These are phyloP conservation scores for Elymnias hypermnestra DNA, from an alignment of 1,140 invertebrate genomes.

Conservation along the genomic window DNA sequence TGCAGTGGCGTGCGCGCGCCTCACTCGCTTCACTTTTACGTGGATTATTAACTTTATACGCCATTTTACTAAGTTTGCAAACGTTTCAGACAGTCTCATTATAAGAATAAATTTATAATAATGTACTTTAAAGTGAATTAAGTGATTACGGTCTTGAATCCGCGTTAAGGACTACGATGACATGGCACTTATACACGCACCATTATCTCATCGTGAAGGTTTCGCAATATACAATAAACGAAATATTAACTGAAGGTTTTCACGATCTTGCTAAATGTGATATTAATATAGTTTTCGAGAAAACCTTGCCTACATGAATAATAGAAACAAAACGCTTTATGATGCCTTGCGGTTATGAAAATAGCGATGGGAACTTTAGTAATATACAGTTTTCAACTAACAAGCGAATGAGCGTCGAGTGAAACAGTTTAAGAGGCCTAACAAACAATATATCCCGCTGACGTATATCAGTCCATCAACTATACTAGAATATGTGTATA, in stretches of 20 bases:
- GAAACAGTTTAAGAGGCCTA: slow-evolving; percentile 30
- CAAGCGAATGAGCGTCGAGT: slow-evolving; percentile 27
- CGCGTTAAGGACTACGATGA: slow-evolving; percentile 63
- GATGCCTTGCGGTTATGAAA: slow-evolving; percentile 29
- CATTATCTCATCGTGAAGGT: slow-evolving; percentile 49
- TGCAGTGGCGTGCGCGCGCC: slow-evolving; percentile 70
- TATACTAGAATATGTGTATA: not conserved
- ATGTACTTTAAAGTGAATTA: slow-evolving; percentile 59
- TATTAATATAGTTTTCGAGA: slow-evolving; percentile 25
- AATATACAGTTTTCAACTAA: slow-evolving; percentile 57
- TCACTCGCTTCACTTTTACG: slow-evolving; percentile 60
- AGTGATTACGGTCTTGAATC: slow-evolving; percentile 64
- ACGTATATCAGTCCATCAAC: not conserved
- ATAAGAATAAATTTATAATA: slow-evolving; percentile 65
- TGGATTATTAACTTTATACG: slow-evolving; percentile 74
- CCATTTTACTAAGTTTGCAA: slow-evolving; percentile 71
- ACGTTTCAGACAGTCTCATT: slow-evolving; percentile 64
- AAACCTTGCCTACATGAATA: slow-evolving; percentile 31
- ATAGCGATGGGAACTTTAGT: slow-evolving; percentile 37
- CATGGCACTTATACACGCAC: slow-evolving; percentile 54
- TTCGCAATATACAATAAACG: slow-evolving; percentile 17
- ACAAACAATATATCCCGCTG: slow-evolving; percentile 22
- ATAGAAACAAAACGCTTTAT: slow-evolving; percentile 20
- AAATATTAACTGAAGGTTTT: slow-evolving; percentile 32
- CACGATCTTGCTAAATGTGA: slow-evolving; percentile 29